Base-by-base conservation (phyloP, 2,113 vertebrate species). In the Haemorhous mexicanus region DNA sequence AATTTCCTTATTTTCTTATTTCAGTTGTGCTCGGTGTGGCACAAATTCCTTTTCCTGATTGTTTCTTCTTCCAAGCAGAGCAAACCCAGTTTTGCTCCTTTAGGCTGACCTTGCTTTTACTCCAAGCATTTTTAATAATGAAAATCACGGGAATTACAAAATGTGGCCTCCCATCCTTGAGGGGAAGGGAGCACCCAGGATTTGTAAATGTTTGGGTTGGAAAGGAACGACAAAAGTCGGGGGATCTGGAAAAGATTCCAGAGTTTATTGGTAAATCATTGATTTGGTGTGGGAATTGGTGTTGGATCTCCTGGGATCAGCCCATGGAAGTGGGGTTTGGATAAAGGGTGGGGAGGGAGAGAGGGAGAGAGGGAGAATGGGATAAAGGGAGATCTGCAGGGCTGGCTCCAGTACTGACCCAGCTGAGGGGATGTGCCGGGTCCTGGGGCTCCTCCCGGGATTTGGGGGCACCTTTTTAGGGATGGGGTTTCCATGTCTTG, bases 281-380 rank as follows among this genome's bases (percentile, higher is more conserved):
- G 6, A 46, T 19, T 11, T 39, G n/a, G 6, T 0, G 2, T 62
- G 39, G 37, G 1, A 53, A 9, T 35, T 1, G 12, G 30, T 11
- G 44, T 5, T 16, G 33, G 22, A 46, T 39, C 9, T 6, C 20
- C 27, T 17, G 49, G 68, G 58, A 44, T 11, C 27, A 62, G 68
- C 39, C 46, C 46, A 4, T 35, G 46, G 37, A 6, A 61, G 5
- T 13, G 32, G 27, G 47, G 33, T 21, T 63, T 44, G 37, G 80
- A 37, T 32, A 9, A 35, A 2, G 32, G 37, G 10, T 56, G 27
- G 21, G 4, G 2, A 15, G 20, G 33, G 49, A 58, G 14, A 17
- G 41, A 35, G n/a, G 3, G n/a, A 24, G 21, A 58, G 21, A 15
- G 33, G 33, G 55, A 58, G 55, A n/a, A n/a, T n/a, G 55, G 55